phyloP scores from a whole-genome alignment of 2,797 vertebrate genomes.

The Fundulus diaphanus region DNA sequence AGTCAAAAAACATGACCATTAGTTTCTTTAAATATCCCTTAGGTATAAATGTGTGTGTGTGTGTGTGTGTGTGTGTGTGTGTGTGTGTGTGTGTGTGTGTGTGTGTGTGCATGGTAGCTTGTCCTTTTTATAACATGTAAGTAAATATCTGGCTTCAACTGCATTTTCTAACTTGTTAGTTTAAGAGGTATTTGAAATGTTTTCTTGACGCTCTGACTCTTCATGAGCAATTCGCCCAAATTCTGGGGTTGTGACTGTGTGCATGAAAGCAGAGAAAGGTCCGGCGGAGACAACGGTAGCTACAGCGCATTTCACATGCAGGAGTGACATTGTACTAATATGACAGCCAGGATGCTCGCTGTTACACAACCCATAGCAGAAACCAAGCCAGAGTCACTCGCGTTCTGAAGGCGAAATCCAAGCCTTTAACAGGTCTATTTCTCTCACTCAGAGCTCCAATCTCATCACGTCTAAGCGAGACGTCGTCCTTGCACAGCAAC shows the following conservation, averaged over 20 bases:
- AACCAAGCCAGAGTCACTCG: conserved; percentile 3
- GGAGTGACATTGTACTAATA: conserved; percentile 24
- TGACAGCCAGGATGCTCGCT: conserved; percentile 37
- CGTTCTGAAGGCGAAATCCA: conserved; percentile 35
- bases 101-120: too few relatives aligned
- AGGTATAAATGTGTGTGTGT: too few relatives aligned
- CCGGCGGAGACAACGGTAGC: background rate
- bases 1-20: too few relatives aligned
- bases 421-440: conserved; percentile 37
- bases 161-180: too few relatives aligned
- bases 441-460: conserved; percentile 39
- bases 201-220: background rate
- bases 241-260: background rate
- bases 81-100: too few relatives aligned
- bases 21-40: too few relatives aligned
- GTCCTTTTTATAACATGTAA: too few relatives aligned
- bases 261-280: conserved; percentile 8
- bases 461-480: conserved; percentile 40
- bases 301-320: conserved; percentile 16
- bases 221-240: background rate
- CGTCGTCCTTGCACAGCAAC: conserved; percentile 32
- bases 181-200: background rate
- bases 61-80: too few relatives aligned
- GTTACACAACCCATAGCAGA: conserved; percentile 46
- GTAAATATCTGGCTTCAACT: too few relatives aligned